phyloP scores from a whole-genome alignment of 2,797 vertebrate species.

The Anisognathus igniventris region DNA sequence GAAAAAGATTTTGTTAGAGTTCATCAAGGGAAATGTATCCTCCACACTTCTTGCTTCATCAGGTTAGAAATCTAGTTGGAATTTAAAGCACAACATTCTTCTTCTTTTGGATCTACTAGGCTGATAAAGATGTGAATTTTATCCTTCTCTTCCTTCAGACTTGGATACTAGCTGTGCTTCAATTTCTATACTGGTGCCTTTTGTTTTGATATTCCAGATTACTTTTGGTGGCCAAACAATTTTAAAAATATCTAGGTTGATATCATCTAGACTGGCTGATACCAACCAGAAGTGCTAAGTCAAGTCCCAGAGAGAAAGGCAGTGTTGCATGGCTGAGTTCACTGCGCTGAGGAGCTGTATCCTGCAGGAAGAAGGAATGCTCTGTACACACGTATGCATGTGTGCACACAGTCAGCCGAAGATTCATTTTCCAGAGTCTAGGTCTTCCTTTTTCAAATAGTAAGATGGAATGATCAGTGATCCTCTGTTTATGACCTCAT shows the following conservation, averaged over 20 bases:
- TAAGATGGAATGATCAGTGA: background rate
- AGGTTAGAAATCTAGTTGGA: background rate
- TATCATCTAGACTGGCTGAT: background rate
- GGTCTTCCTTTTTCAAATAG: background rate
- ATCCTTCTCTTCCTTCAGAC: background rate
- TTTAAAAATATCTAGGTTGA: background rate
- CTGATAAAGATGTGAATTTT: background rate
- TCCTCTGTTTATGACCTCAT: background rate
- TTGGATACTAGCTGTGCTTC: background rate
- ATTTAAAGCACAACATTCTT: background rate
- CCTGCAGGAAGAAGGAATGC: background rate
- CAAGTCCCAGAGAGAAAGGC: background rate
- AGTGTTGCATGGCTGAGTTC: background rate
- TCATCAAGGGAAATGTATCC: background rate
- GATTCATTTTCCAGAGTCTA: background rate
- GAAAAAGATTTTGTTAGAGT: background rate
- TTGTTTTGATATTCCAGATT: background rate
- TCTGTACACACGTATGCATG: fast-evolving
- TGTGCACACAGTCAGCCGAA: background rate
- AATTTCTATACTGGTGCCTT: background rate
- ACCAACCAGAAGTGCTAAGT: background rate
- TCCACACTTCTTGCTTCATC: background rate
- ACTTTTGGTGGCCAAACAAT: background rate
- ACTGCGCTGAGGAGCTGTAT: fast-evolving
- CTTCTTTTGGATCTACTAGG: background rate